Evolutionary conservation across 2,113 vertebrate species (phyloP), one percentile per base, ranked within the genome.

Genomic region (Dolichallabes microphthalmus): DNA sequence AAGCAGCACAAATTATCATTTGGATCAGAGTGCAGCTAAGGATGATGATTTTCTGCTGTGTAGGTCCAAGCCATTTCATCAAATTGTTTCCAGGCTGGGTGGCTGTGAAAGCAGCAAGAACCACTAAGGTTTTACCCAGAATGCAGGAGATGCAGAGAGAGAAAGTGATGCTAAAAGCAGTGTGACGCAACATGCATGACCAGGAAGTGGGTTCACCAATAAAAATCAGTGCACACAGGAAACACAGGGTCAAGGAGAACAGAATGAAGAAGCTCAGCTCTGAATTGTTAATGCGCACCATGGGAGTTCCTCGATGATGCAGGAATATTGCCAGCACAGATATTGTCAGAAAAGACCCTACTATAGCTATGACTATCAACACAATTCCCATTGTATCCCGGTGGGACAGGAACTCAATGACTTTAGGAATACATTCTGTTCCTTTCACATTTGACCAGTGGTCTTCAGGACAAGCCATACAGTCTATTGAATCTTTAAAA

Each of bases 101-200:
- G 63, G 92, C 90, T 55, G 90, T 92, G 78, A 94, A 94, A 19
- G 90, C 93, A 61, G 91, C 88, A 80, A 93, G 69, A 32, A 94
- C 93, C 64, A 94, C 92, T 68, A 94, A 75, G 6, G 93, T 94
- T 86, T 94, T 94, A 10, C 91, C 92, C 35, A 94, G 87, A 63
- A 94, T 90, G 84, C 92, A 94, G 58, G 93, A 94, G 82, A 94
- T 92, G 63, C 91, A 93, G 50, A 93, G 87, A 27, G 91, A 91
- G 86, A 94, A 94, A 19, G 91, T 92, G 74, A 94, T 92, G 68
- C 92, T 91, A n/a, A 94, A 93, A 4, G 89, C 91, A 2, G 91
- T 93, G 87, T 93, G 93, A 17, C 93, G 92, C 19, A 93, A 85
- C 89, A 94, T 92, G 86, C 93, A 94, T 60, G 93, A 91, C 89